phyloP scores from a whole-genome alignment of 2,888 invertebrate genomes.

The Tupiocoris notatus region DNA sequence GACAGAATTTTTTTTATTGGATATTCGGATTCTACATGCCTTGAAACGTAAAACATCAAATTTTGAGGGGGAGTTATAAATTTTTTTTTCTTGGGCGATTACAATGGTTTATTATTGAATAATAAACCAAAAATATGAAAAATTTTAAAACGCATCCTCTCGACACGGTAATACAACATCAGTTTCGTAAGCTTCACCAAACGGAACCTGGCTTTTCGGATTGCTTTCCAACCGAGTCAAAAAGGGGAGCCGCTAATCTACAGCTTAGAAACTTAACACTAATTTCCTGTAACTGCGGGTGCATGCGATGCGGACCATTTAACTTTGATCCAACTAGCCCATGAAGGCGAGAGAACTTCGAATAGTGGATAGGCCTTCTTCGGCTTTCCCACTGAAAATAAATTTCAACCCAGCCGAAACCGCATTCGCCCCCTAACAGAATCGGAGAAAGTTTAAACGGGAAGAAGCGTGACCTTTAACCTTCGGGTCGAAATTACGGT shows the following conservation, averaged over 20 bases:
- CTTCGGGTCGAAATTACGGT: background rate
- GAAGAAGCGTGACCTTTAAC: slow-evolving; percentile 16
- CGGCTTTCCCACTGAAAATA: slow-evolving; percentile 20
- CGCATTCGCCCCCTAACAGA: background rate
- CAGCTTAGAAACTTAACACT: slow-evolving; percentile 22
- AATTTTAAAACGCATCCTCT: no score
- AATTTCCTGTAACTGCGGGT: slow-evolving; percentile 34
- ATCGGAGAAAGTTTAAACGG: slow-evolving; percentile 1
- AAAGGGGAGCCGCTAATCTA: slow-evolving; percentile 14
- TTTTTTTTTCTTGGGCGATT: no score
- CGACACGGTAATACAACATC: no score
- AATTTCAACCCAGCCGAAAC: slow-evolving; percentile 4
- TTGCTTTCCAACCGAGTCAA: background rate
- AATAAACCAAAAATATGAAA: no score
- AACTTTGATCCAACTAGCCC: slow-evolving; percentile 32
- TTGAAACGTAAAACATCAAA: no score
- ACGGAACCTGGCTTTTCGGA: background rate
- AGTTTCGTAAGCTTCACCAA: background rate
- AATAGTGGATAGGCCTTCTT: slow-evolving; percentile 10
- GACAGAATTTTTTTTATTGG: no score
- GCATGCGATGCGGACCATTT: slow-evolving; percentile 39
- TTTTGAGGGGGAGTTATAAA: no score
- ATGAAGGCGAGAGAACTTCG: background rate
- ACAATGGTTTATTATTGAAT: no score
- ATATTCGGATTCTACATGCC: no score